phyloP scores from a whole-genome alignment of 2,797 vertebrate species.

The Cryptoprocta ferox region DNA sequence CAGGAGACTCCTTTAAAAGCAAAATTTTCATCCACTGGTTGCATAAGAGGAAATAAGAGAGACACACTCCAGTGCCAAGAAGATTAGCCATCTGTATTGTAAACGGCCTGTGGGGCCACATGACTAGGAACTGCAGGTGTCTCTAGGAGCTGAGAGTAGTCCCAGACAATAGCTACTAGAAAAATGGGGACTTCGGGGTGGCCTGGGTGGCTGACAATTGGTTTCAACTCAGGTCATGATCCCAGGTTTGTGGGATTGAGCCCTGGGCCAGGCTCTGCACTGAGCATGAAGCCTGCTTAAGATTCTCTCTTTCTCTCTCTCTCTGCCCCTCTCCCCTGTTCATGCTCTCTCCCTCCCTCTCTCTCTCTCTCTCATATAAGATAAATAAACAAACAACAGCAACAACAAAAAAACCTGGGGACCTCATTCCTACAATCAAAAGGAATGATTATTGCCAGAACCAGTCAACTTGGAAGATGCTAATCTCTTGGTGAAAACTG shows the following conservation, averaged over 20 bases:
- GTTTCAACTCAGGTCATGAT: too few relatives aligned
- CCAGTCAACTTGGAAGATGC: neutral
- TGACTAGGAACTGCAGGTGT: neutral
- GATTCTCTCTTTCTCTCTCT: too few relatives aligned
- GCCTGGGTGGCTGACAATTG: too few relatives aligned
- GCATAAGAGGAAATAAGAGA: neutral
- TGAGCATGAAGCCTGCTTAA: too few relatives aligned
- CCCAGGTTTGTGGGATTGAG: too few relatives aligned
- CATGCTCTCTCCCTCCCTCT: too few relatives aligned
- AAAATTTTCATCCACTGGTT: neutral
- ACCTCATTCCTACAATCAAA: neutral
- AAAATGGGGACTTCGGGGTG: too few relatives aligned
- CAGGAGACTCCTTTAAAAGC: neutral
- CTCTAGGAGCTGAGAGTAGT: neutral
- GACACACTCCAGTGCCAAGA: neutral
- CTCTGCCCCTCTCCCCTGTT: too few relatives aligned
- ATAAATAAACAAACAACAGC: too few relatives aligned
- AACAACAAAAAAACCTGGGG: too few relatives aligned
- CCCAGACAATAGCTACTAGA: neutral
- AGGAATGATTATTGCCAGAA: neutral
- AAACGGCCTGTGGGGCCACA: neutral
- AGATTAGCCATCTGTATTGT: neutral
- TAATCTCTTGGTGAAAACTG: neutral
- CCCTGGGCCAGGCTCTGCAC: too few relatives aligned
- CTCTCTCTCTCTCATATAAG: too few relatives aligned